Conservation (phyloP, 2,888 invertebrate genomes). For the Drosophila macrospina region DNA sequence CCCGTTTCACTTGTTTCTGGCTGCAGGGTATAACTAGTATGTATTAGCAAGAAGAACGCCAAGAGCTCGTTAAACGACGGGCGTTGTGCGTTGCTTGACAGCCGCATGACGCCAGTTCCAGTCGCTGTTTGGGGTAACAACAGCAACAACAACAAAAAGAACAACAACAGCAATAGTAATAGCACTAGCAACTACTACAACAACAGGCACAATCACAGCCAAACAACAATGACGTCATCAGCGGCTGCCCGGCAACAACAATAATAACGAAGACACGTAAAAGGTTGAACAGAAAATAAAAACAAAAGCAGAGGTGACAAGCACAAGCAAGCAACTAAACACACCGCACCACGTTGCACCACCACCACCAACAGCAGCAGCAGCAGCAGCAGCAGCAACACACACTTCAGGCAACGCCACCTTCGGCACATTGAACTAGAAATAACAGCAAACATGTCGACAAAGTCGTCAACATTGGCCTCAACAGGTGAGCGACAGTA, state of each 20-base stretch:
- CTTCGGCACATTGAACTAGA: slow-evolving; percentile 20
- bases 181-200: not conserved
- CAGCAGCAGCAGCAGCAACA: too few relatives aligned
- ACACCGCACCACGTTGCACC: slow-evolving; percentile 1
- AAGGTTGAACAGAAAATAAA: slow-evolving; percentile 10
- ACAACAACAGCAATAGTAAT: slow-evolving; percentile 13
- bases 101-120: slow-evolving; percentile 50
- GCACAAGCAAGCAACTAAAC: slow-evolving; percentile 26
- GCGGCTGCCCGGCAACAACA: slow-evolving; percentile 39
- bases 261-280: not conserved
- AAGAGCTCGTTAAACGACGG: slow-evolving; percentile 23
- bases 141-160: slow-evolving; percentile 34
- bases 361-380: slow-evolving; percentile 4
- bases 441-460: slow-evolving; percentile 48
- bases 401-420: too few relatives aligned
- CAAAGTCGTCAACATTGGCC: slow-evolving; percentile 47
- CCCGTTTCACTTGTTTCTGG: not conserved
- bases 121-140: slow-evolving; percentile 32
- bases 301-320: slow-evolving; percentile 21
- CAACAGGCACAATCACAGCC: slow-evolving; percentile 45
- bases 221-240: slow-evolving; percentile 40
- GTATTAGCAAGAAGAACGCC: slow-evolving; percentile 9
- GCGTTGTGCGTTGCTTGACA: slow-evolving; percentile 51
- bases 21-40: slow-evolving; percentile 33
- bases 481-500: slow-evolving; percentile 75